A percentile compares a stretch with the other conserved stretches of the same genome.
Evolutionary conservation across 2,113 vertebrate species (phyloP).

Genomic region (Lethenteron camtschaticum): DNA sequence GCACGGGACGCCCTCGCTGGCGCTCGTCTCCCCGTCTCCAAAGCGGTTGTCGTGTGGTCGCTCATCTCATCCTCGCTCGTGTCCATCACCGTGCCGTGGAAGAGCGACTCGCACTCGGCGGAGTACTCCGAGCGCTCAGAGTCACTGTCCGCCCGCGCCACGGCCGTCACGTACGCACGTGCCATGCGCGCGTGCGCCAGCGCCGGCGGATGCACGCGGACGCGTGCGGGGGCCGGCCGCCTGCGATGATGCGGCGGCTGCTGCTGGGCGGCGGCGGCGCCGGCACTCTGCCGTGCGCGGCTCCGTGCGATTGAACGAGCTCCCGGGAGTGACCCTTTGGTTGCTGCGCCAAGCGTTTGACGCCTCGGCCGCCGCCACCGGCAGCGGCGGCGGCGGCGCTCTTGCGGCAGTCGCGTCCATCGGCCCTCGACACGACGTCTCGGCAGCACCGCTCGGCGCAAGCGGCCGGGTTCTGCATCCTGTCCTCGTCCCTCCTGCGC

Average conservation of each 20-base stretch:
- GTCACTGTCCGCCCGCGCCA: constrained; percentile 32
- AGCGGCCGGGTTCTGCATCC: not conserved
- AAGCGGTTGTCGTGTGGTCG: constrained; percentile 76
- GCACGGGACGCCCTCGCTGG: constrained; percentile 46
- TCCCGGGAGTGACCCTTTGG: no score
- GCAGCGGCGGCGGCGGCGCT: no score
- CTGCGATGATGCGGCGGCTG: no score
- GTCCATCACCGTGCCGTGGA: constrained; percentile 71
- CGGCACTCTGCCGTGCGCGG: no score
- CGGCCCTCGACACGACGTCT: not conserved
- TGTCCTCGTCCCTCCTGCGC: not conserved
- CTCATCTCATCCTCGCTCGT: constrained; percentile 66
- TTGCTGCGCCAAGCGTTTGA: no score
- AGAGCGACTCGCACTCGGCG: constrained; percentile 65
- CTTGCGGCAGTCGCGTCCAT: not conserved
- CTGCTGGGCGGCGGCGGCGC: no score
- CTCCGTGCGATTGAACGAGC: no score
- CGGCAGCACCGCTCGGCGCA: not conserved
- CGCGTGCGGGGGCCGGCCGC: no score
- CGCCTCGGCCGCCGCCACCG: no score
- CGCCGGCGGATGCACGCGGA: constrained; percentile 20
- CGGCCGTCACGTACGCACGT: constrained; percentile 20
- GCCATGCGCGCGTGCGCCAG: constrained; percentile 23
- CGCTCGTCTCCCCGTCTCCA: constrained; percentile 67
- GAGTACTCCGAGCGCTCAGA: constrained; percentile 89